Evolutionary conservation across 2,797 vertebrate species (phyloP).

Genomic region (Steatocranus sp.): DNA sequence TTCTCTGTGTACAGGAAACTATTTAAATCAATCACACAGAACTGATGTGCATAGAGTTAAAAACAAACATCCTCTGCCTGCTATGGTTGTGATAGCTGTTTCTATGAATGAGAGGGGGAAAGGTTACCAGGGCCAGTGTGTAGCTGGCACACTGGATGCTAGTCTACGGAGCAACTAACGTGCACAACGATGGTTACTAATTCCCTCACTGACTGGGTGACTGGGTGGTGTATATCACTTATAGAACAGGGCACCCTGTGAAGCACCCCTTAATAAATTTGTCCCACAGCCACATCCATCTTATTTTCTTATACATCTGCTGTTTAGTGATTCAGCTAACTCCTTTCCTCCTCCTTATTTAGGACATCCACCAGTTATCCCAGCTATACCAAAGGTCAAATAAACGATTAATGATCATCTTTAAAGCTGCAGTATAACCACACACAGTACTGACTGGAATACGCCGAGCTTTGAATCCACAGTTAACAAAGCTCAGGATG

Average conservation of each 20-base stretch:
- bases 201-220: neutral
- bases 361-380: neutral
- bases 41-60: no score
- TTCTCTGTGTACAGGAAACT: neutral
- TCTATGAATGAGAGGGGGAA: neutral
- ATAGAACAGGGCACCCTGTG: neutral
- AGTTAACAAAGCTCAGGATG: neutral
- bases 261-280: neutral
- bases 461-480: neutral
- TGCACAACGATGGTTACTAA: neutral
- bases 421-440: neutral
- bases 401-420: neutral
- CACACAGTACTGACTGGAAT: neutral
- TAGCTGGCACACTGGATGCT: neutral
- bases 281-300: neutral
- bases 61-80: neutral
- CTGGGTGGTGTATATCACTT: neutral
- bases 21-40: neutral
- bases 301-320: neutral
- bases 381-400: neutral
- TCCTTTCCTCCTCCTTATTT: neutral
- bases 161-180: neutral
- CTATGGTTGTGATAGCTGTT: neutral
- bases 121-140: neutral
- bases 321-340: neutral